phyloP scores from a whole-genome alignment of 2,888 invertebrate species.

The Drosophila greeni region DNA sequence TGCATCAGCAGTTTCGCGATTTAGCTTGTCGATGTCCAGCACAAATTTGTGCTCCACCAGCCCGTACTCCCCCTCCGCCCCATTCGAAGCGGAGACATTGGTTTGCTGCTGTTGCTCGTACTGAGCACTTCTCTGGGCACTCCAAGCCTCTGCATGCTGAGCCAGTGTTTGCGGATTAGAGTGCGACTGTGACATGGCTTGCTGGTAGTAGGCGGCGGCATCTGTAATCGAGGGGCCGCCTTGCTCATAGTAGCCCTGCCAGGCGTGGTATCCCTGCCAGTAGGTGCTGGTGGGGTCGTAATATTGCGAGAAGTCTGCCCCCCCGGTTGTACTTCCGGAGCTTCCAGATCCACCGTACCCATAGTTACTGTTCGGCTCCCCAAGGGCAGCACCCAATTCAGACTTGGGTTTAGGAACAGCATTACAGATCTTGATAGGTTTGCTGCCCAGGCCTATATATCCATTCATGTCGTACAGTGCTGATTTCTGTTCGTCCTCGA shows the following conservation, averaged over 20 bases:
- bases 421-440: slow-evolving; percentile 93
- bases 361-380: slow-evolving; percentile 75
- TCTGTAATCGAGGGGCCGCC: slow-evolving; percentile 66
- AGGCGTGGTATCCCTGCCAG: slow-evolving; percentile 92
- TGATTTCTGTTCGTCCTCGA: slow-evolving; percentile 95
- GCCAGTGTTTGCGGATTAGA: slow-evolving; percentile 77
- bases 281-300: slow-evolving; percentile 88
- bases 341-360: slow-evolving; percentile 57
- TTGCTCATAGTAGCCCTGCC: slow-evolving; percentile 88
- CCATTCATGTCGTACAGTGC: slow-evolving; percentile 96
- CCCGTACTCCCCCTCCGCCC: slow-evolving; percentile 84
- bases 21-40: slow-evolving; percentile 87
- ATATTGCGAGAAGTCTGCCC: slow-evolving; percentile 85
- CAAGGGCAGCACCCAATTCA: slow-evolving; percentile 72
- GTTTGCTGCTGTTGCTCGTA: slow-evolving; percentile 75
- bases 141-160: slow-evolving; percentile 80
- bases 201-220: slow-evolving; percentile 77
- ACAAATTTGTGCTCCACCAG: slow-evolving; percentile 89
- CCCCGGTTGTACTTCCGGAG: slow-evolving; percentile 62
- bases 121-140: slow-evolving; percentile 79
- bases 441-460: slow-evolving; percentile 91
- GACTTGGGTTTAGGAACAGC: slow-evolving; percentile 92
- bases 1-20: slow-evolving; percentile 86
- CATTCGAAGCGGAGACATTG: slow-evolving; percentile 71
- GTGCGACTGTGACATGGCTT: slow-evolving; percentile 77